A percentile compares a stretch with the other conserved stretches of the same genome.
Conservation (phyloP, 2,888 invertebrate species). For the Melolontha melolontha region DNA sequence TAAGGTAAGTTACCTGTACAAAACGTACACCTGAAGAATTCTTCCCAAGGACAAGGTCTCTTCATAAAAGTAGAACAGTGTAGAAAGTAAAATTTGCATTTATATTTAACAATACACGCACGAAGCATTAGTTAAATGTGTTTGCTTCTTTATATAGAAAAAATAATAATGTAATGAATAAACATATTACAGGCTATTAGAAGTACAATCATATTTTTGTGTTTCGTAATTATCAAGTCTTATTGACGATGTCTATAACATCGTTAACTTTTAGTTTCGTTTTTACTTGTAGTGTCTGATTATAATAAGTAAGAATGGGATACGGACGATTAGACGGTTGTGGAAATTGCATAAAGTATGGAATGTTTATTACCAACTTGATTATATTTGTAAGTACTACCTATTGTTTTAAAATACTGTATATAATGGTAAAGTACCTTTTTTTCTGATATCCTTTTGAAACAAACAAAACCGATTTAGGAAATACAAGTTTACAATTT, state of each 20-base stretch:
- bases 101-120: not conserved
- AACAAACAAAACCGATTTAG: no score
- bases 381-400: constrained; percentile 84
- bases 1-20: no score
- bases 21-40: constrained; percentile 20
- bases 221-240: no score
- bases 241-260: no score
- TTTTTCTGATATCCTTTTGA: not conserved
- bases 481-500: no score
- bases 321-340: constrained; percentile 90
- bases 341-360: constrained; percentile 88
- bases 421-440: not conserved
- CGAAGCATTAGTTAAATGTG: constrained; percentile 2
- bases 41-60: constrained; percentile 31
- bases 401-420: constrained; percentile 3
- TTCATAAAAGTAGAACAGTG: constrained; percentile 37
- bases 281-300: constrained; percentile 24
- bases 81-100: constrained; percentile 38
- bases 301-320: constrained; percentile 69
- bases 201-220: no score
- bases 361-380: constrained; percentile 85
- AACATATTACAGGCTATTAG: constrained; percentile 51
- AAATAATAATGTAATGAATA: no score
- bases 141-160: not conserved
- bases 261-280: constrained; percentile 5